These are phyloP conservation scores for Autographa pulchrina DNA, from an alignment of 2,888 invertebrate genomes.

Conservation along the genomic window DNA sequence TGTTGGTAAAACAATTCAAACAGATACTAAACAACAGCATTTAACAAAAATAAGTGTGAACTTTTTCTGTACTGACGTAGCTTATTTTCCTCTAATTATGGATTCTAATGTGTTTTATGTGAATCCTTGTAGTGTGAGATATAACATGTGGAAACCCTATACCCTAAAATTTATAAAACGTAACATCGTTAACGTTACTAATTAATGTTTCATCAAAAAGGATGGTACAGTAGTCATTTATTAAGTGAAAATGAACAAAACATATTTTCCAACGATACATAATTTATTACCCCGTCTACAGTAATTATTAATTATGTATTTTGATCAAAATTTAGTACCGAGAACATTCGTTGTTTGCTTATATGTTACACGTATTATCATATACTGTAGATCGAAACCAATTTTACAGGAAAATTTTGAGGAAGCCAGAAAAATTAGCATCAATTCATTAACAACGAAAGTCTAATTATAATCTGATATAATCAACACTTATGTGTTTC, in stretches of 20 bases:
- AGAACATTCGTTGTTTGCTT: neutral
- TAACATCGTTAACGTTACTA: neutral
- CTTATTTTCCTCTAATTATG: too few species aligned
- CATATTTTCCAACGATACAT: neutral
- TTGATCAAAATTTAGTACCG: neutral
- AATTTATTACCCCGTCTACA: neutral
- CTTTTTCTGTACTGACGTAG: too few species aligned
- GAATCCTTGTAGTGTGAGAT: neutral
- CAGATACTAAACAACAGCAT: neutral
- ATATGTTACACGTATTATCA: neutral
- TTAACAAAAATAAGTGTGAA: neutral
- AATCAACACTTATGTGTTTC: neutral
- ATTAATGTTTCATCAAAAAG: slow-evolving; percentile 1
- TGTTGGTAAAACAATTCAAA: neutral
- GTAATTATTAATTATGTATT: neutral
- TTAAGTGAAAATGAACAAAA: neutral
- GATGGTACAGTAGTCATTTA: neutral
- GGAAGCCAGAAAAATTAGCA: neutral
- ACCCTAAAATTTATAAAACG: neutral
- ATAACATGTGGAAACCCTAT: neutral
- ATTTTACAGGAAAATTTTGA: neutral
- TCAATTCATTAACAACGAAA: slow-evolving; percentile 1
- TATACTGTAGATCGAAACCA: neutral
- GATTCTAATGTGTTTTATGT: too few species aligned
- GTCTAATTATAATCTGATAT: neutral